A percentile compares a stretch with the other conserved stretches of the same genome.
Conservation (phyloP, 2,113 vertebrate species). For the Condylura cristata region DNA sequence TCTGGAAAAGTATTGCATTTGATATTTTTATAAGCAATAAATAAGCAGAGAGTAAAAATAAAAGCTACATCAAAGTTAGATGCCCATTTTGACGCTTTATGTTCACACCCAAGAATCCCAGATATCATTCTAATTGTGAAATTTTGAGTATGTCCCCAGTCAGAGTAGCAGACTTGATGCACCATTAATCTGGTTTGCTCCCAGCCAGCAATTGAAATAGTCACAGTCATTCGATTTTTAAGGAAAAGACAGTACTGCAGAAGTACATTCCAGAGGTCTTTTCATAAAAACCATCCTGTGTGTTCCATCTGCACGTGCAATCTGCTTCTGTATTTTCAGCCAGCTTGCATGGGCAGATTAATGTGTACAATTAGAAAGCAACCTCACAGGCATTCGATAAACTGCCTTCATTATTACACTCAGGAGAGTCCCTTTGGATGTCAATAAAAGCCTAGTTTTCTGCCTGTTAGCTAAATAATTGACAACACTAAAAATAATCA, state of each 20-base stretch:
- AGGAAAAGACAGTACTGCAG: constrained; percentile 76
- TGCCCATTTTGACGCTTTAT: not conserved
- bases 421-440: constrained; percentile 89
- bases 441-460: constrained; percentile 90
- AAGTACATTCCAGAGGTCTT: constrained; percentile 82
- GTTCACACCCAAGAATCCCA: constrained; percentile 54
- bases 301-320: constrained; percentile 87
- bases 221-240: constrained; percentile 84
- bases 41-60: constrained; percentile 33
- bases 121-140: constrained; percentile 52
- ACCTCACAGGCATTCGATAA: constrained; percentile 90
- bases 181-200: constrained; percentile 73
- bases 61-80: constrained; percentile 20
- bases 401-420: constrained; percentile 90
- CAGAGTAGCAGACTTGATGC: constrained; percentile 59
- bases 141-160: constrained; percentile 59
- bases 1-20: not conserved
- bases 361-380: constrained; percentile 89
- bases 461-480: constrained; percentile 91
- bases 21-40: constrained; percentile 47
- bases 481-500: constrained; percentile 88
- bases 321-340: constrained; percentile 89
- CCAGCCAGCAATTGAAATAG: constrained; percentile 68
- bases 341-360: constrained; percentile 89
- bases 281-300: constrained; percentile 78